Base-by-base conservation (phyloP, 1,140 invertebrate genomes). In the Dreissena rostriformis region DNA sequence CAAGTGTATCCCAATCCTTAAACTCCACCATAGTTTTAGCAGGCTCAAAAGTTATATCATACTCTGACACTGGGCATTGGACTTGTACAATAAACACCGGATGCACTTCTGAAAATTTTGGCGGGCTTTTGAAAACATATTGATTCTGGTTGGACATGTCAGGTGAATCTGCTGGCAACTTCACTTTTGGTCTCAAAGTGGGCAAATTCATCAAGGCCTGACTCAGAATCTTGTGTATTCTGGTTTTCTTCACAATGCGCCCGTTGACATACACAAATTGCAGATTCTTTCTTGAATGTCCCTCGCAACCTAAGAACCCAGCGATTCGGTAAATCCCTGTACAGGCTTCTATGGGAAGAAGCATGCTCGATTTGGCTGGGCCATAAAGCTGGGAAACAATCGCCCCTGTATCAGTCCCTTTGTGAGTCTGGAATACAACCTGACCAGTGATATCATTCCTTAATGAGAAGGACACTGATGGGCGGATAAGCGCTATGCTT, bases 191-290 rank as follows among this genome's bases (percentile, higher is more conserved):
- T 26, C 68, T 78, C 51, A 78, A 28, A 29, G 76, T 65, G 5
- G 63, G 66, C 19, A 78, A 65, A 12, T 71, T 83, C 22, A 70
- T 82, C 26, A 95, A 90, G 26, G 92, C 77, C 15, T 93, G 87
- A 86, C 95, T 94, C 6, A 95, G 82, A 49, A 94, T 89, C 88
- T 94, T 95, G 86, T 95, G 95, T 28, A 94, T 85, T 89, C 94
- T 94, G 63, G 93, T 93, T 75, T 94, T 94, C 61, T 92, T 83
- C n/a, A 96, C 91, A 67, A 94, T 92, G 87, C 95, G 91, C 85
- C 94, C 95, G 92, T 96, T 96, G 4, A 96, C 92, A 92, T 94
- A 96, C 19, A 96, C 92, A 92, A 95, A 95, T 88, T 96, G 95
- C 24, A 94, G 89, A 79, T 94, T 92, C 77, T 94, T 95, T 72